phyloP scores from a whole-genome alignment of 2,113 vertebrate genomes.

The Poecile atricapillus region DNA sequence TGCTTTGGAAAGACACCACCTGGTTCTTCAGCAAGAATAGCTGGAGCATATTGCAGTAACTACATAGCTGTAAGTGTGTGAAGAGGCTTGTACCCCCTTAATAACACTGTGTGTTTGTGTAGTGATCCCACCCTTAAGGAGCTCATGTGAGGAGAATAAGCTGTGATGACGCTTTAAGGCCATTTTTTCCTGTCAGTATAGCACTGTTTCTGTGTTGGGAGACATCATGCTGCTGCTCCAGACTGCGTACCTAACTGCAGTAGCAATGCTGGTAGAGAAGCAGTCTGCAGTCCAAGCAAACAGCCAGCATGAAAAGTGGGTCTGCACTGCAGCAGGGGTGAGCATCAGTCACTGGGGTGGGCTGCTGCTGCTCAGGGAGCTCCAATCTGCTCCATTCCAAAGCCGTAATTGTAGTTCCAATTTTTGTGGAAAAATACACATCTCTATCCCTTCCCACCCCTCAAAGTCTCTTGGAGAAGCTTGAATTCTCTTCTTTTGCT shows the following conservation, averaged over 20 bases:
- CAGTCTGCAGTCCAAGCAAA: background rate
- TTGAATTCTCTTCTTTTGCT: background rate
- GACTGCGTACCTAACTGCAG: background rate
- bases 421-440: background rate
- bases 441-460: background rate
- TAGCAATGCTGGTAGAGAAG: background rate
- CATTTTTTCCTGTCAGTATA: background rate
- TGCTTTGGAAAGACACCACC: slow-evolving; percentile 2
- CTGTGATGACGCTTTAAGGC: background rate
- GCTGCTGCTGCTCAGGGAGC: background rate
- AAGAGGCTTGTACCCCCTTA: background rate
- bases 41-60: background rate
- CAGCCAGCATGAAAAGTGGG: background rate
- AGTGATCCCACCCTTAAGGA: background rate
- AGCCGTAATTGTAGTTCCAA: background rate
- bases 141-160: background rate
- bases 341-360: background rate
- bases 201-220: background rate
- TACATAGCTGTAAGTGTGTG: background rate
- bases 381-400: background rate
- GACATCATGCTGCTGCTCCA: background rate
- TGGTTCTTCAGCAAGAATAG: background rate
- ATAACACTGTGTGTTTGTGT: background rate
- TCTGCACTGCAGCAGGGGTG: background rate
- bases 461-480: background rate